These are phyloP conservation scores for Arrhamphus sclerolepis DNA, from an alignment of 2,797 vertebrate species.

Conservation along the genomic window DNA sequence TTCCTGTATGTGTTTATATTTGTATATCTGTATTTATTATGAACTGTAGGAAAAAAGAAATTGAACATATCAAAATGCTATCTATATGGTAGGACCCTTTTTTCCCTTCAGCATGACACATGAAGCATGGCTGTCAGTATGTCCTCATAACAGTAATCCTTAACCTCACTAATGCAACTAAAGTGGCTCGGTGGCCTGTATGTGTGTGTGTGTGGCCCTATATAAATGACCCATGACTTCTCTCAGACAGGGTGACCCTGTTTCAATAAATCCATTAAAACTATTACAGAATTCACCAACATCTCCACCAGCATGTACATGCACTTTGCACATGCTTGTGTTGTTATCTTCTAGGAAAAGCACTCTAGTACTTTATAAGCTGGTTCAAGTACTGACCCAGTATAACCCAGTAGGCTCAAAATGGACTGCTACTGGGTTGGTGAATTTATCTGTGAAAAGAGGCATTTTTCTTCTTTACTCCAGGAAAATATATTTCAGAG, in stretches of 20 bases:
- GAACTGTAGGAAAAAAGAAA: too few species aligned
- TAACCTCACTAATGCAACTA: conserved; percentile 69
- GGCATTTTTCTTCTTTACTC: too few species aligned
- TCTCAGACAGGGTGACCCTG: conserved; percentile 66
- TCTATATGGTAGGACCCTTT: conserved; percentile 18
- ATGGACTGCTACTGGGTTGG: too few species aligned
- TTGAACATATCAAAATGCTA: neutral
- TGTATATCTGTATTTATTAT: too few species aligned
- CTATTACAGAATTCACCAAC: conserved; percentile 49
- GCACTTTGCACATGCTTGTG: conserved; percentile 7
- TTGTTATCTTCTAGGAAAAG: conserved; percentile 29
- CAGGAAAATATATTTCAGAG: too few species aligned
- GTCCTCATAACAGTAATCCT: conserved; percentile 65
- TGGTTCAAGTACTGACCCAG: neutral
- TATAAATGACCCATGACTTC: conserved; percentile 57
- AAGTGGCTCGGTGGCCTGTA: conserved; percentile 63
- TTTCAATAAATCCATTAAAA: conserved; percentile 66
- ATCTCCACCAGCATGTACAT: conserved; percentile 13
- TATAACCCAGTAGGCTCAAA: too few species aligned
- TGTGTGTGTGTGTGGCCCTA: conserved; percentile 31
- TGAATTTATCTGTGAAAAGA: too few species aligned
- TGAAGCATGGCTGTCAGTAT: conserved; percentile 39
- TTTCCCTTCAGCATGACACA: conserved; percentile 58
- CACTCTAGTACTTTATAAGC: neutral
- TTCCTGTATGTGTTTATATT: too few species aligned